phyloP scores from a whole-genome alignment of 2,113 vertebrate species.

The Etheostoma spectabile region DNA sequence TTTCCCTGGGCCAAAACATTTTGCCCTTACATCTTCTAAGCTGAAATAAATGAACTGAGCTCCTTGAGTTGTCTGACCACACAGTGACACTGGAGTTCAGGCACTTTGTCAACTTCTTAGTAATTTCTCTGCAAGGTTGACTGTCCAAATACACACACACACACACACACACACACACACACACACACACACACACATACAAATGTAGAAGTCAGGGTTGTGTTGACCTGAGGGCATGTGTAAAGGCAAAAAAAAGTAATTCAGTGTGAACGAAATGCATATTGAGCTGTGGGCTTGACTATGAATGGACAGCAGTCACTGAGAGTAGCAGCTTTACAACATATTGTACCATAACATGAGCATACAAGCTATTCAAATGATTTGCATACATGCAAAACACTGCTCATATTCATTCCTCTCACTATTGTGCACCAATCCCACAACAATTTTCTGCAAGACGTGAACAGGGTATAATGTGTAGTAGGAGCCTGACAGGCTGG shows the following conservation, averaged over 20 bases:
- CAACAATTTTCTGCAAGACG: not conserved
- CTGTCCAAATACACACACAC: not conserved
- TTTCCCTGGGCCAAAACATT: slow-evolving; percentile 6
- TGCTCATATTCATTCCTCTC: slow-evolving; percentile 1
- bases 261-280: not conserved
- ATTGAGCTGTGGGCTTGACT: not conserved
- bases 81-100: not conserved
- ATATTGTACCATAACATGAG: not conserved
- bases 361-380: not conserved
- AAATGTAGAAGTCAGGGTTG: not conserved
- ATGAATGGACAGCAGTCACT: not conserved
- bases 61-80: no score
- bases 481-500: not conserved
- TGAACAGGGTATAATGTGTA: not conserved
- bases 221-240: not conserved
- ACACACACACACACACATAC: not conserved
- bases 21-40: not conserved
- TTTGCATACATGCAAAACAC: not conserved
- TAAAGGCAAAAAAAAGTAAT: not conserved
- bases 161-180: not conserved
- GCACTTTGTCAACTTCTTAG: slow-evolving; percentile 27
- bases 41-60: slow-evolving; percentile 10
- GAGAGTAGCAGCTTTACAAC: not conserved
- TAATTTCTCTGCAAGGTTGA: slow-evolving; percentile 34
- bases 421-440: not conserved